A percentile compares a stretch with the other conserved stretches of the same genome.
Evolutionary conservation across 2,113 vertebrate species (phyloP).

Genomic region (Cottus gobio): DNA sequence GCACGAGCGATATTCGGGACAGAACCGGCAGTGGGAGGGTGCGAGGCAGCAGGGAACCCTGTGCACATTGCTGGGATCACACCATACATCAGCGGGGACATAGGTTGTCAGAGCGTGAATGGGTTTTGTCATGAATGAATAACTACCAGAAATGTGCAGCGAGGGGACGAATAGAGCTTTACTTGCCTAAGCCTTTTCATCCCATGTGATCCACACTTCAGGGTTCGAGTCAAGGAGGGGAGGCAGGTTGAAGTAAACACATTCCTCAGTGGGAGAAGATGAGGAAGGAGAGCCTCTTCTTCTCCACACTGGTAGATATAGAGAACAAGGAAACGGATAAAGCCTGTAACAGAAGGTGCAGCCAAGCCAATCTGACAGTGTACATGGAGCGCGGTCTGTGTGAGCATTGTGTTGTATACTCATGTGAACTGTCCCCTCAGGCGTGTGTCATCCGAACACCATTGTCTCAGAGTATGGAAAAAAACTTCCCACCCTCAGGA

Average conservation of each 20-base stretch:
- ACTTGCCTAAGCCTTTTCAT: constrained; percentile 80
- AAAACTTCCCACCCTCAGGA: constrained; percentile 60
- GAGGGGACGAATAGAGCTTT: constrained; percentile 76
- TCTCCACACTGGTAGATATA: constrained; percentile 30
- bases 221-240: constrained; percentile 45
- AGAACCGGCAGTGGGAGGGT: background rate
- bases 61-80: constrained; percentile 59
- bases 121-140: constrained; percentile 87
- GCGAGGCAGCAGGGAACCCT: constrained; percentile 39
- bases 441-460: constrained; percentile 44
- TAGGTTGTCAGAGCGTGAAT: constrained; percentile 83
- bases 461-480: constrained; percentile 52
- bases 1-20: constrained; percentile 53
- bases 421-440: constrained; percentile 56
- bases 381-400: constrained; percentile 30
- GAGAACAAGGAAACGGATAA: constrained; percentile 34
- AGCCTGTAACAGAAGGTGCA: constrained; percentile 32
- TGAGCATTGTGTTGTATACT: constrained; percentile 49
- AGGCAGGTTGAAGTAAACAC: constrained; percentile 70
- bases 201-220: constrained; percentile 78
- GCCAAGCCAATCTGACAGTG: constrained; percentile 37
- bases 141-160: constrained; percentile 79
- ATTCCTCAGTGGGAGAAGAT: constrained; percentile 58
- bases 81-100: constrained; percentile 81
- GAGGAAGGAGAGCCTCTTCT: constrained; percentile 36